Evolutionary conservation across 2,797 vertebrate genomes (phyloP).

Genomic region (Bradypodion ventrale): DNA sequence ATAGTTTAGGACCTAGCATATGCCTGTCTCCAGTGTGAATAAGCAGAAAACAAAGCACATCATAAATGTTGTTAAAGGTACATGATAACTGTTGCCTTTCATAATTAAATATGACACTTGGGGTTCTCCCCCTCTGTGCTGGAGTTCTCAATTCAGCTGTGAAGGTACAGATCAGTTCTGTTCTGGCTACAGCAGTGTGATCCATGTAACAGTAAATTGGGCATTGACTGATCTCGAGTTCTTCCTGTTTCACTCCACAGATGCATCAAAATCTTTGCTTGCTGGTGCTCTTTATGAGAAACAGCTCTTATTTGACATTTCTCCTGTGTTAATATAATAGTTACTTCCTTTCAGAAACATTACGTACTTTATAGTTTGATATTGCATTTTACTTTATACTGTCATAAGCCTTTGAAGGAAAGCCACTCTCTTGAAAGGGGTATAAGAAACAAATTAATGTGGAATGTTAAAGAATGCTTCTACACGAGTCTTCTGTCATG

Average conservation of each 20-base stretch:
- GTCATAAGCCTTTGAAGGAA: neutral
- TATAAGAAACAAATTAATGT: neutral
- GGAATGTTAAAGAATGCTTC: neutral
- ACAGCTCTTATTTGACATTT: neutral
- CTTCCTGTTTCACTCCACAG: neutral
- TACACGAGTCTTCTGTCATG: neutral
- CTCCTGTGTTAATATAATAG: neutral
- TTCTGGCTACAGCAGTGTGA: neutral
- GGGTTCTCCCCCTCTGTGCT: neutral
- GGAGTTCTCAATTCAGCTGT: neutral
- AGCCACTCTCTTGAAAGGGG: neutral
- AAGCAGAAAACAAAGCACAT: constrained; percentile 28
- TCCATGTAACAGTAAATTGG: neutral
- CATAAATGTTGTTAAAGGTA: constrained; percentile 30
- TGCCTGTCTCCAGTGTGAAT: neutral
- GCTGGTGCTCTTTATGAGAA: neutral
- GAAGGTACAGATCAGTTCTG: neutral
- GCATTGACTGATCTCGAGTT: neutral
- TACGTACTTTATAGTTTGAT: neutral
- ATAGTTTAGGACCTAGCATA: neutral
- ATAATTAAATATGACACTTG: constrained; percentile 6
- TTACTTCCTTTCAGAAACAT: too few species aligned
- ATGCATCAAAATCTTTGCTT: neutral
- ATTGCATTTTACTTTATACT: neutral
- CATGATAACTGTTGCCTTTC: constrained; percentile 20